phyloP scores from a whole-genome alignment of 2,113 vertebrate genomes.

The Psephotus haematonotus region DNA sequence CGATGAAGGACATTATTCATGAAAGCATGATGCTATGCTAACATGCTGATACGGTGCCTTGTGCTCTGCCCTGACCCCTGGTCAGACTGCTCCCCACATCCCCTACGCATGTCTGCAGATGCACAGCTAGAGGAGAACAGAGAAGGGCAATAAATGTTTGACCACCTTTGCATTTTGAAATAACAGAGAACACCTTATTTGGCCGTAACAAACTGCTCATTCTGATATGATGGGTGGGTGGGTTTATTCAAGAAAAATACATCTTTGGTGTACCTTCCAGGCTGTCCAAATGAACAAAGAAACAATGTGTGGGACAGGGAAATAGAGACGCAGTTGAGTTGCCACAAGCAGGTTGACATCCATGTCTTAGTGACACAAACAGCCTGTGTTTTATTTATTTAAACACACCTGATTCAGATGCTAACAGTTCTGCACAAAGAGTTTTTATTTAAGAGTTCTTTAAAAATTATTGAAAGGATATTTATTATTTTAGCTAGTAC shows the following conservation, averaged over 20 bases:
- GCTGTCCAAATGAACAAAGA: neutral
- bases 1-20: fast-evolving
- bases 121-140: neutral
- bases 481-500: neutral
- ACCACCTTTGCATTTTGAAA: neutral
- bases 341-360: fast-evolving
- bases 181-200: neutral
- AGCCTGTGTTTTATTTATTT: neutral
- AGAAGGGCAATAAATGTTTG: neutral
- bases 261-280: neutral
- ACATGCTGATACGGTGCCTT: fast-evolving
- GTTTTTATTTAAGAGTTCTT: neutral
- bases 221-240: neutral
- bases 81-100: fast-evolving
- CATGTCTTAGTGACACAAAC: neutral
- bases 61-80: neutral
- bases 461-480: neutral
- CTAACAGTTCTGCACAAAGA: neutral
- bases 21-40: neutral
- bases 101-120: neutral
- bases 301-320: neutral
- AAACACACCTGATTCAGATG: neutral
- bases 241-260: neutral
- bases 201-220: neutral
- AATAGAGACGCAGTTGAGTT: neutral